These are phyloP conservation scores for Cardiocondyla obscurior DNA, from an alignment of 1,140 invertebrate species.

Conservation along the genomic window DNA sequence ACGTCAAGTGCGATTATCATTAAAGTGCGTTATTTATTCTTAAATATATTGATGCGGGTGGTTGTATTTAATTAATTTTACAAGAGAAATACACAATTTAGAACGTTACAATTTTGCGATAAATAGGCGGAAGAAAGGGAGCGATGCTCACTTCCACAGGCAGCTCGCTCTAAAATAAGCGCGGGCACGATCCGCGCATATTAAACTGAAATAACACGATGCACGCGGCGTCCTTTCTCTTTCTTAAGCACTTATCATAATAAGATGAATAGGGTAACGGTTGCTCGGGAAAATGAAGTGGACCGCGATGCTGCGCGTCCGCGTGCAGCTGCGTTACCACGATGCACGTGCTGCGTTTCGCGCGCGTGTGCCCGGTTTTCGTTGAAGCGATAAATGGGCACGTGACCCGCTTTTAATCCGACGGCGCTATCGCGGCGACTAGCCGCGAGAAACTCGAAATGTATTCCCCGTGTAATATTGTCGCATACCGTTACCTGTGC, in stretches of 20 bases:
- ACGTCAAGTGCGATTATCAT: neutral
- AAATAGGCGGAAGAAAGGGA: neutral
- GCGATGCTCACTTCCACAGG: neutral
- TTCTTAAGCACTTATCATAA: constrained; percentile 47
- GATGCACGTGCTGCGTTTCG: constrained; percentile 51
- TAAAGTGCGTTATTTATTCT: neutral
- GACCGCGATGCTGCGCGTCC: constrained; percentile 58
- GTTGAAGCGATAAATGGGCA: constrained; percentile 47
- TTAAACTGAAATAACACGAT: constrained; percentile 15
- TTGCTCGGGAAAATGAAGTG: constrained; percentile 47
- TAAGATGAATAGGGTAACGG: constrained; percentile 46
- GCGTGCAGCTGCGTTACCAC: constrained; percentile 55
- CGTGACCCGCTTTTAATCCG: constrained; percentile 39
- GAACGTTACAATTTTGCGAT: neutral
- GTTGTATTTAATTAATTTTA: neutral
- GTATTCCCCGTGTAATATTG: constrained; percentile 1
- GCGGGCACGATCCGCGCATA: neutral
- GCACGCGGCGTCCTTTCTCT: neutral
- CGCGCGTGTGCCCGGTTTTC: constrained; percentile 3
- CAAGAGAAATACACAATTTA: neutral
- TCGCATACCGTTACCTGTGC: constrained; percentile 40
- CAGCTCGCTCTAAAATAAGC: neutral
- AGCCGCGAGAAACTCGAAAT: constrained; percentile 37
- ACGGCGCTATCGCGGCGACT: constrained; percentile 10
- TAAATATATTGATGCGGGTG: neutral